Evolutionary conservation across 2,888 invertebrate species (phyloP), one percentile per base, ranked within the genome.

Genomic region (Acholoe squamosa): DNA sequence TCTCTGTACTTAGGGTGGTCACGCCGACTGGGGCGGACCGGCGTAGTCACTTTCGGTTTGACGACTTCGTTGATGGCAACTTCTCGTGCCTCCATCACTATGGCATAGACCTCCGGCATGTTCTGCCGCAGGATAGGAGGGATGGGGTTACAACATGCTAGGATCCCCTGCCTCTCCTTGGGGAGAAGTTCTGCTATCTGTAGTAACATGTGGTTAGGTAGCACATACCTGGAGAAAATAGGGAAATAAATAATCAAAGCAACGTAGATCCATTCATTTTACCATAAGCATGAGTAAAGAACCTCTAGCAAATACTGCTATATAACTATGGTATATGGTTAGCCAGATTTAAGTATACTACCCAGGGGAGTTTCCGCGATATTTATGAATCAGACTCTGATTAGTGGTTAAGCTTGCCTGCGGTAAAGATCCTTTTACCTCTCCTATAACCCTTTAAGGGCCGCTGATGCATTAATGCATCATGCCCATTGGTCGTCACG

Each of bases 141-240:
- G 93, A 98, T 97, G 0, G 99, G 99, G 95, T 97, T 98, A 95
- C 99, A 99, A 94, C 98, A 98, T 0, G 99, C 98, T 91, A 98
- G 96, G 91, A 99, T 97, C 0, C 99, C 99, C 94, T 98, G 98
- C 96, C 98, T 97, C 96, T 99, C 99, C 94, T 93, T 97, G 0
- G 99, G 99, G 91, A 99, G 95, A 31, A 97, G 96, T 96, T 99
- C 98, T 0, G 98, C 97, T 91, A 99, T 98, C 95, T 98, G 97
- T 90, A 99, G 95, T 96, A 99, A 95, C 99, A 99, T 99, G 96
- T 99, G 99, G 96, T 99, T 99, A 0, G 99, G 99, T 91, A 99
- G 96, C 84, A 99, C 98, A 96, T 98, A 99, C 56, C 98, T 97
- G 94, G 31, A 95, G 95, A 91, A 43, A 54, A 54, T 19, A 54